Evolutionary conservation across 2,888 invertebrate genomes (phyloP), one percentile per base, ranked within the genome.

Genomic region (Tricholauxania praeusta): DNA sequence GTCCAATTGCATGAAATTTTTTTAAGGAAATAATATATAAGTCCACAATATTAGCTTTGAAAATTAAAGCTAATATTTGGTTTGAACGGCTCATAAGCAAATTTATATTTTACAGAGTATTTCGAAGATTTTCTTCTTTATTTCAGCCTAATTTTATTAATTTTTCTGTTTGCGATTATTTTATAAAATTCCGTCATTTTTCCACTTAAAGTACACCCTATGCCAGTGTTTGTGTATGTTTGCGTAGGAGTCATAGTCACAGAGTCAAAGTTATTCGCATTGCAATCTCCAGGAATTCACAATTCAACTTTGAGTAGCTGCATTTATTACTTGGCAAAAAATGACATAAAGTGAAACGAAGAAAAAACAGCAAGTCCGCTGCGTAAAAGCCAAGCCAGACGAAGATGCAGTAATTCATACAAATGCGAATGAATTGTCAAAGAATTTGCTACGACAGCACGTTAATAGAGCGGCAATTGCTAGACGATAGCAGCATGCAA

Each of bases 371-470:
- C 39, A 39, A 10, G 39, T 57, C 57, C 19, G 57, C 22, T 57
- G 57, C 57, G 39, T 57, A 57, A 28, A 57, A 57, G 19, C 57
- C 57, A 57, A 57, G 57, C 57, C 57, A 57, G 57, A 57, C 57
- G 28, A 57, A 57, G 57, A 57, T 57, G 57, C 57, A 57, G 19
- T 57, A 57, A 28, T 28, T 57, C 57, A 39, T 19, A 63, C 14
- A 39, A 39, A 39, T 39, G 39, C 39, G 39, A 39, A 39, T 39
- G 32, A 48, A 19, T 57, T 57, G 57, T 57, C 57, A 57, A 57
- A 57, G 63, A 47, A 63, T 39, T 63, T 39, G 63, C 47, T 17
- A 10, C 1, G 39, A 39, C 39, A 39, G 39, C 39, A 39, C 39
- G 39, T 39, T 39, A 39, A 10, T 39, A n/a, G 47, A 19, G 12